A percentile compares a stretch with the other conserved stretches of the same genome.
Evolutionary conservation across 35 echinoderm and acorn worm species (phyloP).

Genomic region (Patiria miniata): DNA sequence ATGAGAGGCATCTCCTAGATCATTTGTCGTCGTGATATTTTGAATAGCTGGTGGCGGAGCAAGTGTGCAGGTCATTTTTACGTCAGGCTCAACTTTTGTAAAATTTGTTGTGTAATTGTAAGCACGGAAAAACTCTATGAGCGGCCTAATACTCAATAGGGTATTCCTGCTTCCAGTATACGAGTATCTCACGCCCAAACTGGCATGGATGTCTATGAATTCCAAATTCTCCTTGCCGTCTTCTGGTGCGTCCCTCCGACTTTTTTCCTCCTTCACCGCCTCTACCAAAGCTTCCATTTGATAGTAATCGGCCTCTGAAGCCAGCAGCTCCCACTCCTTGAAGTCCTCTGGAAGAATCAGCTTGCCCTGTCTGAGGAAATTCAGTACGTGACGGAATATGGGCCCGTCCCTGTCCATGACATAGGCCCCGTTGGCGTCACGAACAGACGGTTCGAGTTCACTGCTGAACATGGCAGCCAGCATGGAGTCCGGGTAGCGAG

Average conservation of each 20-base stretch:
- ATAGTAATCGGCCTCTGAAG: constrained; percentile 7
- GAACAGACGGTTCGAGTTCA: constrained; percentile 23
- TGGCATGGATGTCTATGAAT: background rate
- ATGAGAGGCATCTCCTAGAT: too few relatives aligned
- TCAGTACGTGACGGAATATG: constrained; percentile 65
- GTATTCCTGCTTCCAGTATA: too few relatives aligned
- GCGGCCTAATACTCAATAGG: too few relatives aligned
- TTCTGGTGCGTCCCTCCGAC: background rate
- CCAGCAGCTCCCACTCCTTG: constrained; percentile 64
- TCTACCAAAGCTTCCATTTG: background rate
- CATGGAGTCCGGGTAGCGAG: constrained; percentile 69
- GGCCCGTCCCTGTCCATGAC: constrained; percentile 74
- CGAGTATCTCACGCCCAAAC: too few relatives aligned
- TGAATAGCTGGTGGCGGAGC: too few relatives aligned
- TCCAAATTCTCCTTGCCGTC: background rate
- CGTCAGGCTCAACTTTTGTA: too few relatives aligned
- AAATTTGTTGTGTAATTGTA: too few relatives aligned
- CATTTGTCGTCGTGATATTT: too few relatives aligned
- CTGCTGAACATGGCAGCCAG: constrained; percentile 72
- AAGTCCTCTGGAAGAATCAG: constrained; percentile 75
- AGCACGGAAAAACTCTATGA: too few relatives aligned
- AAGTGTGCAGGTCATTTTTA: too few relatives aligned
- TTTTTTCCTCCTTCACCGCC: background rate
- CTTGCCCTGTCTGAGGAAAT: constrained; percentile 58
- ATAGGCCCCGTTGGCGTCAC: constrained; percentile 61